A percentile compares a stretch with the other conserved stretches of the same genome.
Conservation (phyloP, 2,113 vertebrate species). For the Bostrychus sinensis region DNA sequence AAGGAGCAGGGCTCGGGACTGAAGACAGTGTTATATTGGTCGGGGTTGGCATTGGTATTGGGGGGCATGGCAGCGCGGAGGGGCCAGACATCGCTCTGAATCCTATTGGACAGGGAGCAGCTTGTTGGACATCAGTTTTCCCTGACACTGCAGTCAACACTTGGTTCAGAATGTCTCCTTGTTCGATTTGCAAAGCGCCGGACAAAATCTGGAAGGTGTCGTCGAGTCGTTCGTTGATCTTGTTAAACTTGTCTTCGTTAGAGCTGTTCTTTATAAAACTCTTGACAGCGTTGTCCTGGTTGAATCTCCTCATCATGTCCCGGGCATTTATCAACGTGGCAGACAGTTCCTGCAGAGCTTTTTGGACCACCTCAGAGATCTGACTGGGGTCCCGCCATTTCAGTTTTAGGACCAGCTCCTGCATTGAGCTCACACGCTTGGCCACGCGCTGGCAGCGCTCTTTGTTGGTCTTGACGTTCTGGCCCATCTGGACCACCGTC, state of each 20-base stretch:
- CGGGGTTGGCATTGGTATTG: neutral
- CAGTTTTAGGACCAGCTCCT: constrained; percentile 2
- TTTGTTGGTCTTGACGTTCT: constrained; percentile 13
- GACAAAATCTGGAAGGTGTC: constrained; percentile 15
- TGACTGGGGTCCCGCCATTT: neutral
- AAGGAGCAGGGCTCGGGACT: neutral
- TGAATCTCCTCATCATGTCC: neutral
- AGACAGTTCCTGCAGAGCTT: constrained; percentile 2
- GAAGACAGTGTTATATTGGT: too few relatives aligned
- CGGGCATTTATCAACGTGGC: neutral
- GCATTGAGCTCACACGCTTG: constrained; percentile 3
- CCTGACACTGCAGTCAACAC: neutral
- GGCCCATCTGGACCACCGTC: neutral
- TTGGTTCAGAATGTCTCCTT: neutral
- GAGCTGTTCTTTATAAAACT: neutral
- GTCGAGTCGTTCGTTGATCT: constrained; percentile 7
- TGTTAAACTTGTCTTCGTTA: neutral
- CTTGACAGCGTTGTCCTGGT: neutral
- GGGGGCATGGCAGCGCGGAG: neutral
- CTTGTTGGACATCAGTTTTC: neutral
- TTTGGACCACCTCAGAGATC: neutral
- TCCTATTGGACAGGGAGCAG: neutral
- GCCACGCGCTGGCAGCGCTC: constrained; percentile 12
- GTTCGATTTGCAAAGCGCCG: constrained; percentile 14
- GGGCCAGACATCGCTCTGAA: too few relatives aligned